Percentiles rank a stretch among this genome's conserved stretches.
Conservation (phyloP, 2,113 vertebrate genomes). For the Hemibates koningsi region DNA sequence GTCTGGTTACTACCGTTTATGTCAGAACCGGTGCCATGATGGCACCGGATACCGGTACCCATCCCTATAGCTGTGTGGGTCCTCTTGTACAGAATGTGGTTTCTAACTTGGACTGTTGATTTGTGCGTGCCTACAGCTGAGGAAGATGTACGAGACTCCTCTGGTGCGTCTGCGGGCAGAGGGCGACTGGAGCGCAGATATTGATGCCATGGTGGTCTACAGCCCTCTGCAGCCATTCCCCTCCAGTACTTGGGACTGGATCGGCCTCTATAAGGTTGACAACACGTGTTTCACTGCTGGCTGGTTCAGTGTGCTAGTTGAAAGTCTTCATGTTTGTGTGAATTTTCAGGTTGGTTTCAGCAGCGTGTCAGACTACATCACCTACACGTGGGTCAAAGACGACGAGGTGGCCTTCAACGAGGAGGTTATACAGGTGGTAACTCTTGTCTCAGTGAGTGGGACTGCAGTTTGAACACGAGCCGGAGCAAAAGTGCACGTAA, state of each 20-base stretch:
- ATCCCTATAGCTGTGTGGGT: not conserved
- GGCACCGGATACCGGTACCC: too few species aligned
- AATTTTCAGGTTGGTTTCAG: constrained; percentile 80
- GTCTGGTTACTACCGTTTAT: too few species aligned
- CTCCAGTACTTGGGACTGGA: constrained; percentile 95
- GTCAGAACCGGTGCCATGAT: too few species aligned
- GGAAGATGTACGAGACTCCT: constrained; percentile 69
- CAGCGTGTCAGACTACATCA: constrained; percentile 83
- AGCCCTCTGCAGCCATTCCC: constrained; percentile 70
- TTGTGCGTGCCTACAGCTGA: constrained; percentile 68
- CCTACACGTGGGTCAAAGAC: constrained; percentile 91
- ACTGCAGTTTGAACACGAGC: not conserved
- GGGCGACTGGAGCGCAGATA: constrained; percentile 80
- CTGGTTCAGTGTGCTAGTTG: not conserved
- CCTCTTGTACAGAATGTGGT: not conserved
- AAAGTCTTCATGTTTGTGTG: not conserved
- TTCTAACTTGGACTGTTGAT: not conserved
- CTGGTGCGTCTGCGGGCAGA: constrained; percentile 74
- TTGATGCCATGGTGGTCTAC: constrained; percentile 78
- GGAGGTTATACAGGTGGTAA: constrained; percentile 74
- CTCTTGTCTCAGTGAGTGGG: not conserved
- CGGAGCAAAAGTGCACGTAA: not conserved
- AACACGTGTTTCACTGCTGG: not conserved
- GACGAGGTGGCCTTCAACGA: constrained; percentile 74
- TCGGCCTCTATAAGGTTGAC: constrained; percentile 87